Percentiles rank a stretch among this genome's conserved stretches.
These are phyloP conservation scores for Centroberyx gerrardi DNA, from an alignment of 2,797 vertebrate genomes.

Conservation along the genomic window DNA sequence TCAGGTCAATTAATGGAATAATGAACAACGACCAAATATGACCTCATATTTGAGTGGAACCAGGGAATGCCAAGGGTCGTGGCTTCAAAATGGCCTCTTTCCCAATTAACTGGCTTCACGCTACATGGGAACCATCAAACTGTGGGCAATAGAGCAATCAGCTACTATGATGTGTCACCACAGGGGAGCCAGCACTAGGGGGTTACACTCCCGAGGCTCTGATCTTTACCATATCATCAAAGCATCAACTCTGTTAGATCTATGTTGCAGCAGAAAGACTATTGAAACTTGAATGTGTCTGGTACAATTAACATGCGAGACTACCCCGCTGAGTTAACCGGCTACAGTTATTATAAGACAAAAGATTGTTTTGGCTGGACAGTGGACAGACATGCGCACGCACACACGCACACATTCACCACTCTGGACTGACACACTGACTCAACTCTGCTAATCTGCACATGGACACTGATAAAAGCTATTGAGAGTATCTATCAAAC, in stretches of 20 bases:
- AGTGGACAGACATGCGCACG: no score
- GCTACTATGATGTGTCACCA: constrained; percentile 26
- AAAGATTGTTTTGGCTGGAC: background rate
- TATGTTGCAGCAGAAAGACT: background rate
- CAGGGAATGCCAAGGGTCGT: constrained; percentile 11
- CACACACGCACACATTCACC: background rate
- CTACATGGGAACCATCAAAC: constrained; percentile 30
- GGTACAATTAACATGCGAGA: background rate
- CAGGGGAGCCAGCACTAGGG: constrained; percentile 16
- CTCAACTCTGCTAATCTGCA: background rate
- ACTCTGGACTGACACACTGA: constrained; percentile 4
- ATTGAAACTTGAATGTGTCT: background rate
- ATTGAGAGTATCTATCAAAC: background rate
- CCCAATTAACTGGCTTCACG: constrained; percentile 40
- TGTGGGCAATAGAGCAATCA: constrained; percentile 34
- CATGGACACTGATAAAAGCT: constrained; percentile 7
- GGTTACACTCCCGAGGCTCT: background rate
- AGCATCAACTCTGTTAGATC: constrained; percentile 28
- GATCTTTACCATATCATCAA: constrained; percentile 10
- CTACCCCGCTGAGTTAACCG: background rate
- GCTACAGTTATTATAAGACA: background rate
- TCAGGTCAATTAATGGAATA: constrained; percentile 40
- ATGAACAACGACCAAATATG: constrained; percentile 44
- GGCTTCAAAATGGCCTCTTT: constrained; percentile 26
- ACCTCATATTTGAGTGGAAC: constrained; percentile 39